These are phyloP conservation scores for Microplitis demolitor DNA, from an alignment of 1,140 invertebrate genomes.

Conservation along the genomic window DNA sequence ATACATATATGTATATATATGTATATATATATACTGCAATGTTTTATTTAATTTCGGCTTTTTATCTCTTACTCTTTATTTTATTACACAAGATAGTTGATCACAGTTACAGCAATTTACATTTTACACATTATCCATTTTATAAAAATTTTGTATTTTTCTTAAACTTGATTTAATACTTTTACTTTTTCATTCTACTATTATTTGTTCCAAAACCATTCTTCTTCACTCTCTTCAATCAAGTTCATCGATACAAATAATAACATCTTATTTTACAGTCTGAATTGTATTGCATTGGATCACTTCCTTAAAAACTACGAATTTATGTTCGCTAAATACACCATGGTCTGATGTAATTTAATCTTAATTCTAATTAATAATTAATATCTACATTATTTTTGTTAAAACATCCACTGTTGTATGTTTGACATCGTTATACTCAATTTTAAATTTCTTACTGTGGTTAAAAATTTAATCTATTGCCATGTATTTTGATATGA, in stretches of 20 bases:
- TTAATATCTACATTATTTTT: slow-evolving; percentile 24
- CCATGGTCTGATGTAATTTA: slow-evolving; percentile 6
- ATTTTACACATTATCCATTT: slow-evolving; percentile 33
- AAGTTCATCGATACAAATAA: neutral
- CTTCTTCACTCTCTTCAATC: neutral
- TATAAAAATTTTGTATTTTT: slow-evolving; percentile 7
- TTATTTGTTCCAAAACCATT: slow-evolving; percentile 23
- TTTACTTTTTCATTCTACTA: slow-evolving; percentile 2
- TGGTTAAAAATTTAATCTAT: neutral
- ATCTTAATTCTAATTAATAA: neutral
- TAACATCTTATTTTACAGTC: slow-evolving; percentile 26
- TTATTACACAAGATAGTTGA: slow-evolving; percentile 39
- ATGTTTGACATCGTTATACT: slow-evolving; percentile 7
- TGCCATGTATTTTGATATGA: slow-evolving; percentile 50
- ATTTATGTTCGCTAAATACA: slow-evolving; percentile 7
- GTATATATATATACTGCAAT: too few species aligned
- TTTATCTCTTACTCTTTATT: slow-evolving; percentile 8
- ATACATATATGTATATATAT: too few species aligned
- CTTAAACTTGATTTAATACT: neutral
- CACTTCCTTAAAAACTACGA: slow-evolving; percentile 28
- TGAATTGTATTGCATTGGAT: slow-evolving; percentile 32
- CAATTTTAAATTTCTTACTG: neutral
- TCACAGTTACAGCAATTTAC: slow-evolving; percentile 51
- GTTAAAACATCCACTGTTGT: slow-evolving; percentile 29
- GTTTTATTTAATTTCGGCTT: neutral